Percentiles rank a stretch among this genome's conserved stretches.
Conservation (phyloP, 2,888 invertebrate species). For the Trachelus stipa region DNA sequence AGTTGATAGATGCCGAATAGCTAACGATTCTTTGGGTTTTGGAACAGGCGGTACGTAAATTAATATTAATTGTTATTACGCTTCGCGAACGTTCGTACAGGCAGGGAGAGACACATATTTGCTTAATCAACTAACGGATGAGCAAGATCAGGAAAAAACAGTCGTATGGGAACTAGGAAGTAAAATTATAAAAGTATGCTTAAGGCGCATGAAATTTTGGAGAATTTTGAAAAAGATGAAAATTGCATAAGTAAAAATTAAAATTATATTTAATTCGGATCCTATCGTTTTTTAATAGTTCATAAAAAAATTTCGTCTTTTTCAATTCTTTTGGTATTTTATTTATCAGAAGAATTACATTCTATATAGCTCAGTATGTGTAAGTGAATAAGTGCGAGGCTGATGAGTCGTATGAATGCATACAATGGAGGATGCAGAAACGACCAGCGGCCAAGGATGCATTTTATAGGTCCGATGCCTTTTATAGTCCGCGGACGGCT, state of each 20-base stretch:
- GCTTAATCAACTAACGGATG: constrained; percentile 47
- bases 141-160: constrained; percentile 16
- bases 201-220: too few relatives aligned
- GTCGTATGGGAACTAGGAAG: background rate
- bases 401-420: constrained; percentile 38
- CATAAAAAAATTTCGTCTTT: background rate
- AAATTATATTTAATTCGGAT: background rate
- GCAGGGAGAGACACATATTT: constrained; percentile 50
- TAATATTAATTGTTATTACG: constrained; percentile 46
- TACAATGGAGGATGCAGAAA: constrained; percentile 56
- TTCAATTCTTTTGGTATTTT: background rate
- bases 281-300: background rate
- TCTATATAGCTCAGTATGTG: background rate
- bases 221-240: background rate
- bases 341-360: background rate
- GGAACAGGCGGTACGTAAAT: constrained; percentile 36
- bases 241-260: background rate
- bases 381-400: background rate
- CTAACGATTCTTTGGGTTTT: background rate
- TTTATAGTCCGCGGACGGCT: constrained; percentile 61
- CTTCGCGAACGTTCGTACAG: constrained; percentile 26
- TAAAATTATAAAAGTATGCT: background rate
- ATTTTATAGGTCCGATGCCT: constrained; percentile 66
- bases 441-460: constrained; percentile 64
- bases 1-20: background rate